Conservation (phyloP, 1,140 invertebrate genomes). For the Dendroctonus ponderosae region DNA sequence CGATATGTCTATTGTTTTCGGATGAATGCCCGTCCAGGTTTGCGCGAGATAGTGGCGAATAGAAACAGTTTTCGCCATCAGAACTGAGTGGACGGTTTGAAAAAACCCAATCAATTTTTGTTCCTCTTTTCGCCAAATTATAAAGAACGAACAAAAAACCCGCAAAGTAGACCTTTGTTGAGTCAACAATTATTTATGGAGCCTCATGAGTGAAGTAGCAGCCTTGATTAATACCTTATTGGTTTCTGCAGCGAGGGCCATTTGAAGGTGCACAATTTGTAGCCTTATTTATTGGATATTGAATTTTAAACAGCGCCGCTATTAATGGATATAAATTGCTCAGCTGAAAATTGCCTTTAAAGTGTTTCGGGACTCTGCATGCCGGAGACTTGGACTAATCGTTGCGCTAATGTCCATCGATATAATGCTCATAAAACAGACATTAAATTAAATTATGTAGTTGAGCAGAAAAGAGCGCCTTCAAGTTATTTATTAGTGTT, state of each 20-base stretch:
- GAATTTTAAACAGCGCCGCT: constrained; percentile 21
- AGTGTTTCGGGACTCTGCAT: constrained; percentile 5
- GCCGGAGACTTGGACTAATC: too few relatives aligned
- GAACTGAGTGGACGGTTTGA: too few relatives aligned
- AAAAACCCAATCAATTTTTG: too few relatives aligned
- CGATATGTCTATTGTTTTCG: constrained; percentile 36
- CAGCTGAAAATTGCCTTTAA: constrained; percentile 22
- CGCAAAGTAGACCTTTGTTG: neutral
- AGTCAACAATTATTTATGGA: too few relatives aligned
- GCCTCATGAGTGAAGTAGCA: too few relatives aligned
- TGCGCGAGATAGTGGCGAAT: constrained; percentile 4
- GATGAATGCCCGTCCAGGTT: constrained; percentile 25
- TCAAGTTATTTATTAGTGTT: too few relatives aligned
- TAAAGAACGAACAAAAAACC: constrained; percentile 1
- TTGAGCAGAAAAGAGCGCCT: too few relatives aligned
- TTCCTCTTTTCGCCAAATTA: too few relatives aligned
- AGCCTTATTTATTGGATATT: constrained; percentile 22
- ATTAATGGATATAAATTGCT: constrained; percentile 26
- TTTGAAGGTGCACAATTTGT: constrained; percentile 19
- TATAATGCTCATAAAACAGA: too few relatives aligned
- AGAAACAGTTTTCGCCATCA: constrained; percentile 22
- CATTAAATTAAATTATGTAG: too few relatives aligned
- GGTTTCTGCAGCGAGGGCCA: constrained; percentile 17
- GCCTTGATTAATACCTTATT: constrained; percentile 22
- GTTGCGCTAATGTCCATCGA: too few relatives aligned